These are phyloP conservation scores for Manis crassicaudata DNA, from an alignment of 2,797 vertebrate species.

Conservation along the genomic window DNA sequence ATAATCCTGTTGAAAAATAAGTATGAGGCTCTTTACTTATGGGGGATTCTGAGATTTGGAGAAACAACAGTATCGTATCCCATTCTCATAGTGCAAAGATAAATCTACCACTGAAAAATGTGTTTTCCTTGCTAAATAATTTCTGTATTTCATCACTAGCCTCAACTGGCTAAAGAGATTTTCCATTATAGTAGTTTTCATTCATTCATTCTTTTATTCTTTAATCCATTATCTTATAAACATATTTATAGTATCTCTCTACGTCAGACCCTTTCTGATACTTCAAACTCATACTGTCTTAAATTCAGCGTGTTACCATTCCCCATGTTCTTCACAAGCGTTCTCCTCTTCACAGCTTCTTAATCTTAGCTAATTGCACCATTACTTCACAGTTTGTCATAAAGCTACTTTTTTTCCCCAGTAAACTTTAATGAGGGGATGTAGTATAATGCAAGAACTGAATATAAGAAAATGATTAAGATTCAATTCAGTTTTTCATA, in stretches of 20 bases:
- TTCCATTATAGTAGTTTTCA: not conserved
- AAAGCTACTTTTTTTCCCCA: not conserved
- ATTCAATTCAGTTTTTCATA: not conserved
- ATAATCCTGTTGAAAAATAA: not conserved
- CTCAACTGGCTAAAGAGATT: not conserved
- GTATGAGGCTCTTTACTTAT: not conserved
- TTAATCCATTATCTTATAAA: not conserved
- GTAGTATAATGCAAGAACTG: not conserved
- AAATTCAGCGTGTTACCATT: not conserved
- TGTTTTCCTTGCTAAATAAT: not conserved
- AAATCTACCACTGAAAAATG: not conserved
- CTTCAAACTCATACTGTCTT: not conserved
- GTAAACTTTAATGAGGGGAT: not conserved
- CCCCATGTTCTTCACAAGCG: not conserved
- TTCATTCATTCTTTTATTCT: not conserved
- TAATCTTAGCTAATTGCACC: not conserved
- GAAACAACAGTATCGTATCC: fast-evolving
- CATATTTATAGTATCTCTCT: not conserved
- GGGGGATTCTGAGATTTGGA: not conserved
- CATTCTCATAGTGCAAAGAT: not conserved
- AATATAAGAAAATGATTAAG: not conserved
- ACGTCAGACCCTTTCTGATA: not conserved
- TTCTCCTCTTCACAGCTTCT: not conserved
- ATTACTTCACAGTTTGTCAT: not conserved
- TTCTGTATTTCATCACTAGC: not conserved